Evolutionary conservation across 2,113 vertebrate genomes (phyloP), one percentile per base, ranked within the genome.

Genomic region (Morone chrysops): DNA sequence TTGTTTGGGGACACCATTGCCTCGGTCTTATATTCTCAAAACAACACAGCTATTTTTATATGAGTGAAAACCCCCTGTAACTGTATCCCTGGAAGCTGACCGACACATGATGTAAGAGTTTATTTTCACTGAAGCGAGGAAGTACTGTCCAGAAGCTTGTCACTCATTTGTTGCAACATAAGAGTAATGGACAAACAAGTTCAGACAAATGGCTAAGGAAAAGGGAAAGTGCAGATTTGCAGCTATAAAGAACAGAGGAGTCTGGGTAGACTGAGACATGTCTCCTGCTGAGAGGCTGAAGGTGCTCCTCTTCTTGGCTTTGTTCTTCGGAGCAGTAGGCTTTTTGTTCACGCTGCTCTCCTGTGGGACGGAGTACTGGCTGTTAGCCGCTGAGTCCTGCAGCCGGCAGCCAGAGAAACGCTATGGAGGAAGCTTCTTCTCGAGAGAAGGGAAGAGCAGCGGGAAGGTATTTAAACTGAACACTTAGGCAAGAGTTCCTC

Each of bases 281-380:
- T 54, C 74, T 69, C 57, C 81, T 2, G 17, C 72, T 0, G 71
- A 80, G 14, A 87, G 80, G 72, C 17, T 31, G 4, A 85, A 69
- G 85, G 47, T 82, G 61, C 87, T 90, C 40, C 68, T 92, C 68
- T 90, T 89, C 79, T 36, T 91, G 12, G 83, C 81, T 3, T 43
- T 87, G 25, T 89, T 93, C 81, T 87, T 65, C 0, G 90, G 81
- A 10, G 83, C 80, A 0, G 13, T 16, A 0, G 89, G 87, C 0
- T 72, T 75, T 45, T 56, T 91, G 41, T 74, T 72, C 71, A 77
- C 51, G n/a, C 59, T 91, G 51, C 47, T 91, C 14, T 87, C 65
- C 68, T 91, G 83, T 0, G 87, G 84, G 11, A 90, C 90, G 0
- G 90, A 91, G 76, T 91, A 92, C 87, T 92, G 91, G 91, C 88